phyloP scores from a whole-genome alignment of 2,113 vertebrate genomes.

The Eudyptes chrysolophus region DNA sequence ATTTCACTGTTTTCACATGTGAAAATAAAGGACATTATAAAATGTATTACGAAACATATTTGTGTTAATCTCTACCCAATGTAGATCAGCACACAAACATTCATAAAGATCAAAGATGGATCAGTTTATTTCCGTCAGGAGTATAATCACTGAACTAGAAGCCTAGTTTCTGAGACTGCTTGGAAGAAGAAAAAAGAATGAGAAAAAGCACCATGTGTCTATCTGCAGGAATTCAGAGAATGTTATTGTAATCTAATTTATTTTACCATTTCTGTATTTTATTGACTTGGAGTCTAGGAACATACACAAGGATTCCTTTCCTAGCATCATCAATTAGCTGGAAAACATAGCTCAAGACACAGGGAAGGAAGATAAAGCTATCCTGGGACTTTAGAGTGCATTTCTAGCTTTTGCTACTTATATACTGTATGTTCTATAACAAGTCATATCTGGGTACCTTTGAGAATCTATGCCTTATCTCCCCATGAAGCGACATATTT shows the following conservation, averaged over 20 bases:
- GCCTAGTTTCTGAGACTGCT: background rate
- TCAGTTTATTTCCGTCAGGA: background rate
- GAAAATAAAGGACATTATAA: background rate
- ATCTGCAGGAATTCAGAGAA: background rate
- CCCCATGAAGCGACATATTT: background rate
- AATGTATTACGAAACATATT: background rate
- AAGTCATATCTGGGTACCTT: background rate
- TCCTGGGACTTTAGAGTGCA: background rate
- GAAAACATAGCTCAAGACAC: background rate
- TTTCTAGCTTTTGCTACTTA: background rate
- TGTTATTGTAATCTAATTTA: background rate
- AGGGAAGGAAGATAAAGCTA: background rate
- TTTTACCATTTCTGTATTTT: background rate
- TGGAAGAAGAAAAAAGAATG: background rate
- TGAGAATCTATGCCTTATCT: background rate
- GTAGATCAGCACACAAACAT: background rate
- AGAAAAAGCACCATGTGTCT: background rate
- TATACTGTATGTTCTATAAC: background rate
- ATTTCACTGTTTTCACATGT: background rate
- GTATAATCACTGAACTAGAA: background rate
- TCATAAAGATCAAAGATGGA: background rate
- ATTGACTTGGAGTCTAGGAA: background rate
- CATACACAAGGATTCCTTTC: background rate
- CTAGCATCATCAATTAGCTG: background rate
- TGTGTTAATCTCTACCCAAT: background rate